These are phyloP conservation scores for Acipenser ruthenus DNA, from an alignment of 2,797 vertebrate genomes.

Conservation along the genomic window DNA sequence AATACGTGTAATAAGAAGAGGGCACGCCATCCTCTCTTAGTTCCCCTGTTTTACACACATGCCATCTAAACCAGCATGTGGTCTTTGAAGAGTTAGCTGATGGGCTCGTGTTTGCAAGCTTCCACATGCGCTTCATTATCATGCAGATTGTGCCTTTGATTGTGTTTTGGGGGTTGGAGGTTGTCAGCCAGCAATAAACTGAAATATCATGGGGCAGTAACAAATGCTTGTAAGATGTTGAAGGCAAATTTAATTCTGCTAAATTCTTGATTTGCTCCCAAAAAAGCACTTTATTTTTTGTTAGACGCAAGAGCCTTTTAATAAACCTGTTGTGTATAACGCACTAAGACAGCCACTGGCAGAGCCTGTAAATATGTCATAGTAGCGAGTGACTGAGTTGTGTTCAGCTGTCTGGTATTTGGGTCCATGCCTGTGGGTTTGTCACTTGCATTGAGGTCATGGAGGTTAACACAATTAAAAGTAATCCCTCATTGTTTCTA, in stretches of 20 bases:
- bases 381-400: constrained; percentile 22
- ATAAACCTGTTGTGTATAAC: constrained; percentile 14
- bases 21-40: not conserved
- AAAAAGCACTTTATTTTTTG: constrained; percentile 36
- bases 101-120: too few species aligned
- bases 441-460: constrained; percentile 41
- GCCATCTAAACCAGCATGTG: constrained; percentile 17
- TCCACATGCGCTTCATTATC: too few species aligned
- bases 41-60: constrained; percentile 36
- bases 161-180: too few species aligned
- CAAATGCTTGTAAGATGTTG: too few species aligned
- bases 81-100: constrained; percentile 4
- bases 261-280: constrained; percentile 39
- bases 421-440: constrained; percentile 35
- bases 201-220: too few species aligned
- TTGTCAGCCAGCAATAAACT: too few species aligned
- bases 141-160: too few species aligned
- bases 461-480: constrained; percentile 27
- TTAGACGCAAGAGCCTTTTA: not conserved
- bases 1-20: constrained; percentile 1
- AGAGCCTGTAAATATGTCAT: constrained; percentile 32
- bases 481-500: constrained; percentile 23
- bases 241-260: constrained; percentile 28
- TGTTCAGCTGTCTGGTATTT: constrained; percentile 22
- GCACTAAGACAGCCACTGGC: constrained; percentile 34